These are phyloP conservation scores for Sula dactylatra DNA, from an alignment of 2,113 vertebrate species.

Conservation along the genomic window DNA sequence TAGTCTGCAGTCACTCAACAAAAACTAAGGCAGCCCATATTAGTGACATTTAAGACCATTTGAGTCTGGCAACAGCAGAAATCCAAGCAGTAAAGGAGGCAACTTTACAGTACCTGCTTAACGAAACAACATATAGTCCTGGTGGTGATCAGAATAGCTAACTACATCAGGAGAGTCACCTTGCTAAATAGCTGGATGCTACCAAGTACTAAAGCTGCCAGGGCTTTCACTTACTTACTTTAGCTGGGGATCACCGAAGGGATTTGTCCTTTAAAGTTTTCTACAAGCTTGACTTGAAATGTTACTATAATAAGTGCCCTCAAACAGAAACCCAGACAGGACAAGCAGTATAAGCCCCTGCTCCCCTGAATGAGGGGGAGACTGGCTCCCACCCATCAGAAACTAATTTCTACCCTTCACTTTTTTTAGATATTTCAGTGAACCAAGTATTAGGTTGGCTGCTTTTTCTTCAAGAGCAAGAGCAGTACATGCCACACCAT, in stretches of 20 bases:
- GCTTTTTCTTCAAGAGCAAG: neutral
- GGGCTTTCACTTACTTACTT: neutral
- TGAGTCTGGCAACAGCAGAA: neutral
- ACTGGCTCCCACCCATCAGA: neutral
- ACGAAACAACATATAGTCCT: neutral
- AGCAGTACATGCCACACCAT: rapidly evolving
- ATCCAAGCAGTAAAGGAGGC: neutral
- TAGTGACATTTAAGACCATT: conserved; percentile 4
- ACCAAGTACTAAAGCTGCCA: neutral
- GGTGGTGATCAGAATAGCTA: neutral
- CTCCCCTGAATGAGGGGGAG: neutral
- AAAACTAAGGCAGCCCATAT: neutral
- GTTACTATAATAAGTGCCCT: neutral
- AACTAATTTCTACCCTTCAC: neutral
- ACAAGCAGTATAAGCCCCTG: neutral
- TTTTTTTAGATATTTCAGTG: neutral
- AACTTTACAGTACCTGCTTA: neutral
- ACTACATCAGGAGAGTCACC: neutral
- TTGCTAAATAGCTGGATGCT: neutral
- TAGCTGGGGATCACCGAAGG: neutral
- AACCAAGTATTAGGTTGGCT: neutral
- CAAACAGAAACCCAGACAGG: neutral
- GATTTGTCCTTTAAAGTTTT: neutral
- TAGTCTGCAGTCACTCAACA: neutral
- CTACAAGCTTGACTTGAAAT: neutral